Evolutionary conservation across 1,140 invertebrate genomes (phyloP).

Genomic region (Antheraea mylitta): DNA sequence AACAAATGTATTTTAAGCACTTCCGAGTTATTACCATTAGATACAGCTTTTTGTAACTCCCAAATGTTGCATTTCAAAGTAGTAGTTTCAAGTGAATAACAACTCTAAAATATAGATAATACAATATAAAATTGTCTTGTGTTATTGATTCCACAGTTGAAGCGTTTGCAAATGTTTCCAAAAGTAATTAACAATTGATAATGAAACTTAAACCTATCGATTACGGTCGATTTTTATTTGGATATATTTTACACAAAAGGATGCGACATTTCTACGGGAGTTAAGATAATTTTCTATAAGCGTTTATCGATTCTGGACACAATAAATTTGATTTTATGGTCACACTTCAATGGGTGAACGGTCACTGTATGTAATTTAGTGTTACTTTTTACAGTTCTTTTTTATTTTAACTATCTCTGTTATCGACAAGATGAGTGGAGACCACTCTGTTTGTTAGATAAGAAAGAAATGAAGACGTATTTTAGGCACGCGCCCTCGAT

Average conservation of each 20-base stretch:
- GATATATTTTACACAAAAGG: not conserved
- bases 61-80: not conserved
- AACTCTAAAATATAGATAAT: not conserved
- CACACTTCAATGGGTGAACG: not conserved
- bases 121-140: not conserved
- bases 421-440: too few species aligned
- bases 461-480: too few species aligned
- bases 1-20: too few species aligned
- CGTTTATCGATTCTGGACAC: constrained; percentile 48
- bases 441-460: too few species aligned
- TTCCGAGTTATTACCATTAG: too few species aligned
- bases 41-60: too few species aligned
- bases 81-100: not conserved
- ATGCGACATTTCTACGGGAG: constrained; percentile 15
- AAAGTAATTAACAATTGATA: not conserved
- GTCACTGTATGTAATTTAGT: not conserved
- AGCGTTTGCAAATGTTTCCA: not conserved
- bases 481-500: too few species aligned
- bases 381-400: not conserved
- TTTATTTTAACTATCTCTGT: too few species aligned
- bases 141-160: not conserved
- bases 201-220: not conserved
- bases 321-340: constrained; percentile 67
- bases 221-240: constrained; percentile 3
- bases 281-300: constrained; percentile 8